phyloP scores from a whole-genome alignment of 2,797 vertebrate genomes.

The Dendrocincla tyrannina region DNA sequence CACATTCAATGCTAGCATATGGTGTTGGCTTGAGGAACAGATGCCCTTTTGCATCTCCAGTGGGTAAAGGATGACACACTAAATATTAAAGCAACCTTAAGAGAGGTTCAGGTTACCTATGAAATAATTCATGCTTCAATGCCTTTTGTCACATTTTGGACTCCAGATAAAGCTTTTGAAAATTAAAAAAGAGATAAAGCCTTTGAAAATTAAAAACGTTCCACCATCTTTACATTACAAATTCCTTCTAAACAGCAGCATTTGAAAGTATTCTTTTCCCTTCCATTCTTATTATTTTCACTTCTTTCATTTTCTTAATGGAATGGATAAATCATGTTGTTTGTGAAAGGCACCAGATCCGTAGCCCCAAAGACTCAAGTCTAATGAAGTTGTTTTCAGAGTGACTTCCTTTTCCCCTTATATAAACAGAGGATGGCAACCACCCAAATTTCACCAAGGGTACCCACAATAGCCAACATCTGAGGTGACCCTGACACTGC shows the following conservation, averaged over 20 bases:
- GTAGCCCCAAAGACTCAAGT: not conserved
- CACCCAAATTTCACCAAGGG: not conserved
- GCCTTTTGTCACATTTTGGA: not conserved
- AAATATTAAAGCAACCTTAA: not conserved
- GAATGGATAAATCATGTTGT: not conserved
- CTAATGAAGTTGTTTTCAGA: not conserved
- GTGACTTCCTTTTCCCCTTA: not conserved
- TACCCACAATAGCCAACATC: not conserved
- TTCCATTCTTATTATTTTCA: not conserved
- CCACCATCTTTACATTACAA: not conserved
- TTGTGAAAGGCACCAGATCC: not conserved
- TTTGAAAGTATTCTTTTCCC: not conserved
- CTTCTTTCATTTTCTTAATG: not conserved
- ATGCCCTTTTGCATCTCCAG: not conserved
- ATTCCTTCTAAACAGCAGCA: not conserved
- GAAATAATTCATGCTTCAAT: not conserved
- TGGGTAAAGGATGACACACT: not conserved
- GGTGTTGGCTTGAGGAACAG: not conserved
- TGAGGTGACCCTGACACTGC: not conserved
- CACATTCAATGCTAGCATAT: not conserved
- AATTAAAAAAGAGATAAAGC: not conserved
- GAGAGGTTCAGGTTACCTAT: not conserved
- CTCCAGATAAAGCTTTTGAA: not conserved
- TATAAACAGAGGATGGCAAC: not conserved
- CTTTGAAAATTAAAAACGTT: not conserved